These are phyloP conservation scores for Clarias laeviceps DNA, from an alignment of 2,797 vertebrate species.

Conservation along the genomic window DNA sequence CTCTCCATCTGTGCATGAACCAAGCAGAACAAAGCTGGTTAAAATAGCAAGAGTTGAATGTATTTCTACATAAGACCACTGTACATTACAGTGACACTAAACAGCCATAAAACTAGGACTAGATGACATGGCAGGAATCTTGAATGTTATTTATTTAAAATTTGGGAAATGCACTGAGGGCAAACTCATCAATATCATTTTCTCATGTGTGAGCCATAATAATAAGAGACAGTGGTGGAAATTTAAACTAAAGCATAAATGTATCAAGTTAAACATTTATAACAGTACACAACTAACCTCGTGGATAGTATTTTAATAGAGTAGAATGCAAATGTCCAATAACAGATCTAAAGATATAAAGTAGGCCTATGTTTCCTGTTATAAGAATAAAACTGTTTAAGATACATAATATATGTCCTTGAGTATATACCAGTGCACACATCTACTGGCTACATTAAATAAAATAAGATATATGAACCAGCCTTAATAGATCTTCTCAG, in stretches of 20 bases:
- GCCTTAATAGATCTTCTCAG: not conserved
- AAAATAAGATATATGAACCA: not conserved
- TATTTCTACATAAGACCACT: not conserved
- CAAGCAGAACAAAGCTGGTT: constrained; percentile 49
- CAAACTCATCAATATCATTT: not conserved
- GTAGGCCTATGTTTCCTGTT: too few species aligned
- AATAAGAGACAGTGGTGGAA: not conserved
- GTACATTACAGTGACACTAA: not conserved
- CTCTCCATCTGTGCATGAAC: constrained; percentile 81
- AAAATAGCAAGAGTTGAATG: not conserved
- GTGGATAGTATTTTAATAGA: not conserved
- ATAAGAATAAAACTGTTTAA: not conserved
- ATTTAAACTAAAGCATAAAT: constrained; percentile 2
- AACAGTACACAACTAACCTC: not conserved
- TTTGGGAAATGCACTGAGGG: not conserved
- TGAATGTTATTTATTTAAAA: not conserved
- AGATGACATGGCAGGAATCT: not conserved
- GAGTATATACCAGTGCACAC: not conserved
- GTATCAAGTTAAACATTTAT: not conserved
- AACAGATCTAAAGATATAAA: not conserved
- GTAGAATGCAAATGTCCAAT: not conserved
- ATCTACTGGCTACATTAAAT: not conserved
- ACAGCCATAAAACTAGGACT: not conserved
- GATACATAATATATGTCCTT: not conserved
- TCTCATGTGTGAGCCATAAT: not conserved